Evolutionary conservation across 2,888 invertebrate genomes (phyloP), one percentile per base, ranked within the genome.

Genomic region (Heteromyza rotundicornis): DNA sequence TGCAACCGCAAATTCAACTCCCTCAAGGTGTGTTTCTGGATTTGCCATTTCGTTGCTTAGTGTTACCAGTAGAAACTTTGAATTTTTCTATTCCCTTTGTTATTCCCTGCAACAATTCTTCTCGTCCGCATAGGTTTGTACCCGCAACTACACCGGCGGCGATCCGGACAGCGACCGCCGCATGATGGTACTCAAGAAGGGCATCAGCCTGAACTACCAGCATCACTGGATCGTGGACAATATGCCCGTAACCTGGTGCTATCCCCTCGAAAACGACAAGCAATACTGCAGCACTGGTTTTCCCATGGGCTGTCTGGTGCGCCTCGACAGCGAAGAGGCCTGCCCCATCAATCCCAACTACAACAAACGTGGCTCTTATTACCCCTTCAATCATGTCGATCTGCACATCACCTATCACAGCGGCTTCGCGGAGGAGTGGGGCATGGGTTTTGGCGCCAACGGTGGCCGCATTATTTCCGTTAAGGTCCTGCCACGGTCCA

Each of bases 151-250:
- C 78, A 85, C 84, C 40, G 88, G 87, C 0, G 88, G 88, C 0
- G 87, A 89, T 68, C 80, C 86, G 1, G 88, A 88, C 12, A 86
- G 89, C 53, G 86, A 87, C 50, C 88, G 89, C 65, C 90, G 90
- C 72, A 83, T 99, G 73, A 90, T 92, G 74, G 88, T 92, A 16
- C 85, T 99, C 62, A 92, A 93, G 81, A 92, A 93, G 84, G 98
- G 96, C 64, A 95, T 97, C 86, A 91, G 91, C 63, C 86, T 96
- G 58, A 98, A 98, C 82, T 99, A 99, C 83, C 95, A 98, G 76
- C 98, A 99, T 84, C 98, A 99, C 83, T 99, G 98, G 98, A 95
- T 95, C 74, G 88, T 95, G 66, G 99, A 99, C 84, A 99, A 99
- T 81, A 98, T 99, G 98, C 99, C 99, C 0, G 94, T 99, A 1